Conservation (phyloP, 1,140 invertebrate species). For the Drosophila nannoptera region DNA sequence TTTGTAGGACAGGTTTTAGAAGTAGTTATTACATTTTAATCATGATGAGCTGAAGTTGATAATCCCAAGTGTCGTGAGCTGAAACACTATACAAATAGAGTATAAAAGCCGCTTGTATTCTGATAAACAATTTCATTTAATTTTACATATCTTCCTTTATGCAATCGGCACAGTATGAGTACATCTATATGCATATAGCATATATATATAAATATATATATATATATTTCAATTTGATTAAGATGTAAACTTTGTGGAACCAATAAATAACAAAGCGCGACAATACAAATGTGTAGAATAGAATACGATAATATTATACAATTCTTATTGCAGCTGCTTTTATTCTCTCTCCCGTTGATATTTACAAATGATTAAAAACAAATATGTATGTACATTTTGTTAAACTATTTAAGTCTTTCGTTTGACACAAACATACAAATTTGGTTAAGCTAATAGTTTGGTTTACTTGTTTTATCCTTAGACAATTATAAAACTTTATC, state of each 20-base stretch:
- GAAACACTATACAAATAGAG: not conserved
- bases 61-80: slow-evolving; percentile 28
- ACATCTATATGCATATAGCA: slow-evolving; percentile 17
- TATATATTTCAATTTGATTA: slow-evolving; percentile 30
- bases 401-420: slow-evolving; percentile 41
- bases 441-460: slow-evolving; percentile 34
- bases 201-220: slow-evolving; percentile 23
- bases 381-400: slow-evolving; percentile 23
- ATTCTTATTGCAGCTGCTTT: slow-evolving; percentile 15
- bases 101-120: slow-evolving; percentile 30
- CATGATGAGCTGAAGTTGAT: slow-evolving; percentile 5
- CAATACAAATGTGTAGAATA: slow-evolving; percentile 25
- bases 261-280: slow-evolving; percentile 49
- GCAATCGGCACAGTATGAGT: slow-evolving; percentile 31
- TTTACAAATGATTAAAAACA: slow-evolving; percentile 26
- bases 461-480: slow-evolving; percentile 8
- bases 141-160: slow-evolving; percentile 39
- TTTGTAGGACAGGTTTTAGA: slow-evolving; percentile 27
- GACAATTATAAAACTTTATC: slow-evolving; percentile 15
- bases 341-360: slow-evolving; percentile 17
- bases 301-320: slow-evolving; percentile 28
- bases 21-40: slow-evolving; percentile 14
- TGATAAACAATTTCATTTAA: slow-evolving; percentile 69
- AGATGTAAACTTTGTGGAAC: slow-evolving; percentile 34
- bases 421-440: slow-evolving; percentile 36